phyloP scores from a whole-genome alignment of 2,797 vertebrate genomes.

The Enteromius trimaculatus region DNA sequence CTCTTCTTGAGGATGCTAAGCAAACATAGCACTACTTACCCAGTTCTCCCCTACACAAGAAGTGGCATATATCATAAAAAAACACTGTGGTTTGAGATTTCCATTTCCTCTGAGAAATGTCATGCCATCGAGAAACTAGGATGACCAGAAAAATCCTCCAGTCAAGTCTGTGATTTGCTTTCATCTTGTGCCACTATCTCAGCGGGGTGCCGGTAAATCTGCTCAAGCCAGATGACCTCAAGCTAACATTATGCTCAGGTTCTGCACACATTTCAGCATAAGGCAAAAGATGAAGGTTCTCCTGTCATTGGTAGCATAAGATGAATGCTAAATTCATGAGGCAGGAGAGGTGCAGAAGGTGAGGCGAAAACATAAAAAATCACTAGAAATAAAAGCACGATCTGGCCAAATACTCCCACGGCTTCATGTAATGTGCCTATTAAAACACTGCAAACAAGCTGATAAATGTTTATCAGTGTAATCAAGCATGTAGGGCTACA shows the following conservation, averaged over 20 bases:
- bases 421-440: background rate
- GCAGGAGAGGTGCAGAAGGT: background rate
- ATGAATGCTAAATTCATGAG: conserved; percentile 12
- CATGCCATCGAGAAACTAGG: background rate
- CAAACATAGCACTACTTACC: background rate
- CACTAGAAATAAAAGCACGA: background rate
- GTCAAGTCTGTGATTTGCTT: conserved; percentile 31
- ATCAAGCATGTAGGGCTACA: background rate
- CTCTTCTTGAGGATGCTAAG: background rate
- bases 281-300: background rate
- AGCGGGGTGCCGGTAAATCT: conserved; percentile 22
- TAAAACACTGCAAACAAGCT: background rate
- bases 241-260: conserved; percentile 23
- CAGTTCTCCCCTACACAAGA: background rate
- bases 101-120: conserved; percentile 14
- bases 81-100: background rate
- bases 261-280: conserved; percentile 10
- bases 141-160: conserved; percentile 9
- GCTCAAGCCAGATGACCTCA: conserved; percentile 23
- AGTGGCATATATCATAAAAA: background rate
- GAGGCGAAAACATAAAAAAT: background rate
- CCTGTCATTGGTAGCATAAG: background rate
- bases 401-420: background rate
- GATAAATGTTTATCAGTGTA: background rate
- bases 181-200: conserved; percentile 32